Evolutionary conservation across 2,113 vertebrate genomes (phyloP).

Genomic region (Chroicocephalus ridibundus): DNA sequence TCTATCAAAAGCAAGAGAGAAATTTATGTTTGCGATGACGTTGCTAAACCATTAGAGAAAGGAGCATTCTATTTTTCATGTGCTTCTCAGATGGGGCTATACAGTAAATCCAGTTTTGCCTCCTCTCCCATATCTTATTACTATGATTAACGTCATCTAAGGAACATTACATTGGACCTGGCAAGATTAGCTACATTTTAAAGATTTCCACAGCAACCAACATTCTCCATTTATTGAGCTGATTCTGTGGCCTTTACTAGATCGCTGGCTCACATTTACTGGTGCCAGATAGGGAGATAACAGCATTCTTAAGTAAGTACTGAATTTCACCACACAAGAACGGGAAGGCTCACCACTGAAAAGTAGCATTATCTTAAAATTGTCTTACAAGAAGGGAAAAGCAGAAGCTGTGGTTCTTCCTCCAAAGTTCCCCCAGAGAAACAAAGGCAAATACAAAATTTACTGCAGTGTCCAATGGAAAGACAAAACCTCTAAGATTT

Average conservation of each 20-base stretch:
- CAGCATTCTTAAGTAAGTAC: conserved; percentile 12
- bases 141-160: conserved; percentile 42
- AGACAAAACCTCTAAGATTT: neutral
- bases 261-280: neutral
- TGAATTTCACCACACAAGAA: conserved; percentile 15
- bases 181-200: conserved; percentile 38
- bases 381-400: neutral
- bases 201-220: conserved; percentile 50
- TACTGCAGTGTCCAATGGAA: neutral
- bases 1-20: conserved; percentile 23
- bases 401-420: neutral
- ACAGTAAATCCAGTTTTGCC: conserved; percentile 60
- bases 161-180: conserved; percentile 12
- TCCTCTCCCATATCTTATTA: conserved; percentile 44
- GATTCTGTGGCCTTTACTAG: neutral
- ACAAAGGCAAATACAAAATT: neutral
- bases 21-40: conserved; percentile 49
- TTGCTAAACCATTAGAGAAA: conserved; percentile 14
- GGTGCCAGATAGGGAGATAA: conserved; percentile 35
- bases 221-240: conserved; percentile 28
- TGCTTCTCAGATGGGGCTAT: neutral
- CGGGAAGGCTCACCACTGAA: neutral
- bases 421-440: neutral
- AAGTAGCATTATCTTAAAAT: neutral
- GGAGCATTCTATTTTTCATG: conserved; percentile 16